These are phyloP conservation scores for Pygoscelis antarcticus DNA, from an alignment of 2,113 vertebrate species.

Conservation along the genomic window DNA sequence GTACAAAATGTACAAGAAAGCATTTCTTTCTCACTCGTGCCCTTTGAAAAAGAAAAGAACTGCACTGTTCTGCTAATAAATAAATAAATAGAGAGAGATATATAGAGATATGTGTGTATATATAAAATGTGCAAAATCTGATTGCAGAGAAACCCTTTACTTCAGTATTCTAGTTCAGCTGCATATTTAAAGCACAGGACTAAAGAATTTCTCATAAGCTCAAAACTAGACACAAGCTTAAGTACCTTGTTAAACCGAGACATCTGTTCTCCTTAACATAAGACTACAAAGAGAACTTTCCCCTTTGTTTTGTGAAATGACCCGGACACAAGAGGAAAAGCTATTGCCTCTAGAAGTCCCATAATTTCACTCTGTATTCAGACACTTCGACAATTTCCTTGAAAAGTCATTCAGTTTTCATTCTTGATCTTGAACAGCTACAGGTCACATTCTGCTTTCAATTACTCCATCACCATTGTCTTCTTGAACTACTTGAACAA, in stretches of 20 bases:
- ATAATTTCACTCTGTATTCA: constrained; percentile 23
- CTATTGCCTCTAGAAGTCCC: neutral
- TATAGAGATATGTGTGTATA: too few relatives aligned
- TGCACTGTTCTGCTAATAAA: neutral
- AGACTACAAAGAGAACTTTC: neutral
- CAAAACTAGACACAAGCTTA: neutral
- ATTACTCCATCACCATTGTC: neutral
- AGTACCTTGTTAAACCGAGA: constrained; percentile 13
- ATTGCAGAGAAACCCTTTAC: neutral
- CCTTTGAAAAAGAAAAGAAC: neutral
- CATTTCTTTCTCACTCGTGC: neutral
- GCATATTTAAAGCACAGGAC: neutral
- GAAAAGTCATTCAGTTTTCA: neutral
- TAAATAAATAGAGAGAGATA: neutral
- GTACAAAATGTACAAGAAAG: neutral
- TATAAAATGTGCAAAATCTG: neutral
- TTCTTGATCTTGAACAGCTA: constrained; percentile 28
- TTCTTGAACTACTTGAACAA: constrained; percentile 34
- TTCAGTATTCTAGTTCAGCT: neutral
- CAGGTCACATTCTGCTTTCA: constrained; percentile 54
- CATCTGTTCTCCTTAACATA: neutral
- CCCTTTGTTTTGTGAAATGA: constrained; percentile 27
- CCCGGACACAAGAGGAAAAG: neutral
- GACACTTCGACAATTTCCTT: constrained; percentile 32
- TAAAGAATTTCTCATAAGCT: neutral